A percentile compares a stretch with the other conserved stretches of the same genome.
Evolutionary conservation across 2,888 invertebrate genomes (phyloP).

Genomic region (Antheraea yamamai): DNA sequence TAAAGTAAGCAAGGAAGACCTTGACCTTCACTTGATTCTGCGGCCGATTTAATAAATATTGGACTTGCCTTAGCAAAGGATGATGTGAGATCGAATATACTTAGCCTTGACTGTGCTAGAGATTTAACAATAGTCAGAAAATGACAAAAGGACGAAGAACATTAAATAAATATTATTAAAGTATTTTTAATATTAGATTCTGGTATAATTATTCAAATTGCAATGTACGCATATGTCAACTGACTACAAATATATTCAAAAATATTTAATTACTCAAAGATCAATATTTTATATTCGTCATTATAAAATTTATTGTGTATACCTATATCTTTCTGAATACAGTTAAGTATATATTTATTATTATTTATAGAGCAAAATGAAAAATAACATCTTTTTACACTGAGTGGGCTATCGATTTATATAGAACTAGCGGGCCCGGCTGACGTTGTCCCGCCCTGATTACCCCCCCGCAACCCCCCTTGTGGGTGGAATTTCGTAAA

Average conservation of each 20-base stretch:
- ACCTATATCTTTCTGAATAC: not conserved
- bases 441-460: too few species aligned
- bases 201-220: too few species aligned
- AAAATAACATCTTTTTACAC: too few species aligned
- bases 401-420: too few species aligned
- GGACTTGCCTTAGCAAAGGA: not conserved
- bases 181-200: too few species aligned
- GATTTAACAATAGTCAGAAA: not conserved
- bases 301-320: not conserved
- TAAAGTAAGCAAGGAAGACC: not conserved
- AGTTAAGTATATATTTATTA: not conserved
- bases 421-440: too few species aligned
- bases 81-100: not conserved
- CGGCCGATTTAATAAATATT: slow-evolving; percentile 1
- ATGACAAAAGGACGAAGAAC: not conserved
- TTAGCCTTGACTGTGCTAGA: slow-evolving; percentile 3
- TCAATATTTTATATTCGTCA: not conserved
- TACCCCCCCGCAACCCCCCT: too few species aligned
- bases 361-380: too few species aligned
- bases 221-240: too few species aligned
- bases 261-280: not conserved
- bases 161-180: not conserved
- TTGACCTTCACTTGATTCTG: not conserved
- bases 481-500: too few species aligned
- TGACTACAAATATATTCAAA: not conserved